Conservation (phyloP, 2,888 invertebrate genomes). For the Agonopterix alstromeriana region DNA sequence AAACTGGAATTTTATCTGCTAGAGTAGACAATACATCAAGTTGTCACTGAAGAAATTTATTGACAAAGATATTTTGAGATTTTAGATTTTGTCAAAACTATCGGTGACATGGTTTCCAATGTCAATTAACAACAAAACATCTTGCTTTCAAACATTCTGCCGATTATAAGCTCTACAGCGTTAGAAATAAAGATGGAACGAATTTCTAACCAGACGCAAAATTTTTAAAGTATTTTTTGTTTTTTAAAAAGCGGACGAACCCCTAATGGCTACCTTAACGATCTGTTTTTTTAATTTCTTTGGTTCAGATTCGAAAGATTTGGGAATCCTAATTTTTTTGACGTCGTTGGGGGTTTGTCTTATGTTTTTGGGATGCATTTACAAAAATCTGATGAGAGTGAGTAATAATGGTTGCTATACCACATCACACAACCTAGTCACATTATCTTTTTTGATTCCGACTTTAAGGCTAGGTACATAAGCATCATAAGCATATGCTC, state of each 20-base stretch:
- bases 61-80: conserved; percentile 2
- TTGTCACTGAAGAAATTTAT: conserved; percentile 4
- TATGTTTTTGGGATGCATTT: too few species aligned
- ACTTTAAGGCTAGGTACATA: too few species aligned
- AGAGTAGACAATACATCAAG: neutral
- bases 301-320: conserved; percentile 11
- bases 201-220: neutral
- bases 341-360: too few species aligned
- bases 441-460: too few species aligned
- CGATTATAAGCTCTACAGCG: neutral
- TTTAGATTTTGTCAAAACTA: conserved; percentile 12
- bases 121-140: conserved; percentile 1
- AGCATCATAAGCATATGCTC: too few species aligned
- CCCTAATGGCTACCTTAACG: conserved; percentile 22
- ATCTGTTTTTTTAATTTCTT: conserved; percentile 15
- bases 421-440: too few species aligned
- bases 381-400: too few species aligned
- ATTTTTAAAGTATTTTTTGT: neutral
- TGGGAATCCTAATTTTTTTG: too few species aligned
- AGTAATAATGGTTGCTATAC: too few species aligned
- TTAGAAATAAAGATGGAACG: too few species aligned
- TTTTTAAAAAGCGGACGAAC: conserved; percentile 18
- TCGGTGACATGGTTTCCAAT: conserved; percentile 4
- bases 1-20: too few species aligned
- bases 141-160: neutral